Evolutionary conservation across 1,140 invertebrate species (phyloP).

Genomic region (Brachionus plicatilis): DNA sequence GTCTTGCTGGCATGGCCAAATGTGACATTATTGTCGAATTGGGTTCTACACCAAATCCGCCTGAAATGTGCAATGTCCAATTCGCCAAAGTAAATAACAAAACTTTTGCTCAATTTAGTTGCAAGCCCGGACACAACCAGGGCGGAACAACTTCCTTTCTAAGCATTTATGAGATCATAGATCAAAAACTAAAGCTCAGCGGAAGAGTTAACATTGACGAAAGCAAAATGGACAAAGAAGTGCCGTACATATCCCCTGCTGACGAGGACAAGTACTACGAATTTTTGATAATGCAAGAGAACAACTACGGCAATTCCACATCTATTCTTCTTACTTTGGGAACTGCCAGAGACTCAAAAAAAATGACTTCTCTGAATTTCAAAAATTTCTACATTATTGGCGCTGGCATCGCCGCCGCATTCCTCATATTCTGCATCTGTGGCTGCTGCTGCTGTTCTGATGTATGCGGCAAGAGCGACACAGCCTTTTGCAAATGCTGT

Average conservation of each 20-base stretch:
- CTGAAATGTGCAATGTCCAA: slow-evolving; percentile 33
- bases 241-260: slow-evolving; percentile 30
- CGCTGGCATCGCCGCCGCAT: neutral
- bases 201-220: slow-evolving; percentile 36
- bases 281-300: slow-evolving; percentile 38
- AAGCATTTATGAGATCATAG: slow-evolving; percentile 24
- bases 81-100: slow-evolving; percentile 26
- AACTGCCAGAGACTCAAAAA: neutral
- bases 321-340: slow-evolving; percentile 30
- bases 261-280: slow-evolving; percentile 36
- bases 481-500: slow-evolving; percentile 7
- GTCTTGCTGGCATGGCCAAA: slow-evolving; percentile 30
- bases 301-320: slow-evolving; percentile 8
- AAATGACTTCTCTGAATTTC: neutral
- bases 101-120: slow-evolving; percentile 36
- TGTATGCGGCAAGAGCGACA: neutral
- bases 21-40: slow-evolving; percentile 32
- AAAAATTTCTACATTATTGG: slow-evolving; percentile 21
- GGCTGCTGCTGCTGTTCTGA: slow-evolving; percentile 31
- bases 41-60: slow-evolving; percentile 28
- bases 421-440: slow-evolving; percentile 2
- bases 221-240: slow-evolving; percentile 38
- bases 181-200: slow-evolving; percentile 7
- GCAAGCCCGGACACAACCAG: slow-evolving; percentile 27
- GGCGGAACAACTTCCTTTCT: slow-evolving; percentile 21